Evolutionary conservation across 2,113 vertebrate species (phyloP), one percentile per base, ranked within the genome.

Genomic region (Oncorhynchus nerka): DNA sequence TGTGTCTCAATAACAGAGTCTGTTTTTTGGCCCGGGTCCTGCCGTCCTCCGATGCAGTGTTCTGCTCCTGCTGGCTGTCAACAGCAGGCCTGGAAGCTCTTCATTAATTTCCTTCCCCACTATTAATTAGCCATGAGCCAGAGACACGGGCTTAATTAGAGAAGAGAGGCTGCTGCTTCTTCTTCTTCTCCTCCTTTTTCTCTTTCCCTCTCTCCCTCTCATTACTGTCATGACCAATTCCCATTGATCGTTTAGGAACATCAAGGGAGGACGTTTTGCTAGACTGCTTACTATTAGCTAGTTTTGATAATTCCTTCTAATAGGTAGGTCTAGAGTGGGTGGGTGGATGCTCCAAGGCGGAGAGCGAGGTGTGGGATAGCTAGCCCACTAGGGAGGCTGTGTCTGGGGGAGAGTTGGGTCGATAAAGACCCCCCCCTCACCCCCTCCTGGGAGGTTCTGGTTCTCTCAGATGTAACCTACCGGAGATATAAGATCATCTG

Each of bases 121-220:
- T 84, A 89, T 93, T 92, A 92, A 93, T 93, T 88, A 89, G 83
- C 83, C 76, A 74, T 76, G 83, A 79, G 28, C 81, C 28, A 72
- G 77, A 88, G 89, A 85, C 77, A 64, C 73, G 78, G 77, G 77
- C 84, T 88, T 92, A 90, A 92, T 92, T 86, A 90, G 82, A 81
- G 90, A 70, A 6, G 80, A 61, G 87, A 86, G 88, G 81, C 81
- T 79, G 75, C 70, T 34, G n/a, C 57, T 16, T 8, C 57, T n/a
- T 48, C 73, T 32, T 65, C 20, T 66, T 28, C 64, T 66, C 24
- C 24, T 66, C 24, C 16, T 66, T 24, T 4, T 3, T 26, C 71
- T 79, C 57, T 45, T 55, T 12, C 61, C 68, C 82, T 89, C 81
- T 28, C 28, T 81, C 55, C 51, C 80, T 84, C 80, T 87, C 81